A percentile compares a stretch with the other conserved stretches of the same genome.
Conservation (phyloP, 2,888 invertebrate species). For the Ernsta delagoae region DNA sequence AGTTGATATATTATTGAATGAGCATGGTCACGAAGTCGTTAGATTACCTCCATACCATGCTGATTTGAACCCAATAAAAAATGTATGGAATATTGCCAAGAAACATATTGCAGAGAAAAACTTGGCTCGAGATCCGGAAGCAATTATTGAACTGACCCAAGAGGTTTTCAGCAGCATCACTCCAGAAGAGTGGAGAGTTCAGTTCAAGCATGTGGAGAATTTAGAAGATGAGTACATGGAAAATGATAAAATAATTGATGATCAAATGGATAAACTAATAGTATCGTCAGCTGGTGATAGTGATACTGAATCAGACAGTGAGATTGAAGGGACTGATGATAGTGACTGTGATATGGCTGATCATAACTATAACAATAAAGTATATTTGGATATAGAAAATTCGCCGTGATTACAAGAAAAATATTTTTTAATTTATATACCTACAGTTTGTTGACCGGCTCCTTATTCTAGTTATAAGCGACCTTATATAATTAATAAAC, state of each 20-base stretch:
- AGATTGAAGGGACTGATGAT: background rate
- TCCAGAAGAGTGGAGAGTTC: background rate
- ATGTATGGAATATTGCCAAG: background rate
- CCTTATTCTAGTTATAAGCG: no score
- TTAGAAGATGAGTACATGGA: background rate
- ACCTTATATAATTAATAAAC: no score
- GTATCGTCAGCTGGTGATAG: background rate
- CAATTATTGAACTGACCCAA: background rate
- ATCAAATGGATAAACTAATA: background rate
- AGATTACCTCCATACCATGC: background rate
- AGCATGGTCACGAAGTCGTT: background rate
- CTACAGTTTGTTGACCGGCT: no score
- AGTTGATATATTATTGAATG: background rate
- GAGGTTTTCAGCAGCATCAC: background rate
- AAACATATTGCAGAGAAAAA: background rate
- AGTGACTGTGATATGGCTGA: background rate
- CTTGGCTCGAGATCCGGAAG: background rate
- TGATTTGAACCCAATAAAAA: background rate
- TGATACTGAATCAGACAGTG: background rate
- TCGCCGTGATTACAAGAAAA: no score
- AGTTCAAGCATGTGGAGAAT: background rate
- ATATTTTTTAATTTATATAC: no score
- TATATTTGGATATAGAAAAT: no score
- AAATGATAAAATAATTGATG: background rate
- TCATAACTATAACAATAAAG: no score